Conservation (phyloP, 2,113 vertebrate genomes). For the Nothobranchius furzeri region DNA sequence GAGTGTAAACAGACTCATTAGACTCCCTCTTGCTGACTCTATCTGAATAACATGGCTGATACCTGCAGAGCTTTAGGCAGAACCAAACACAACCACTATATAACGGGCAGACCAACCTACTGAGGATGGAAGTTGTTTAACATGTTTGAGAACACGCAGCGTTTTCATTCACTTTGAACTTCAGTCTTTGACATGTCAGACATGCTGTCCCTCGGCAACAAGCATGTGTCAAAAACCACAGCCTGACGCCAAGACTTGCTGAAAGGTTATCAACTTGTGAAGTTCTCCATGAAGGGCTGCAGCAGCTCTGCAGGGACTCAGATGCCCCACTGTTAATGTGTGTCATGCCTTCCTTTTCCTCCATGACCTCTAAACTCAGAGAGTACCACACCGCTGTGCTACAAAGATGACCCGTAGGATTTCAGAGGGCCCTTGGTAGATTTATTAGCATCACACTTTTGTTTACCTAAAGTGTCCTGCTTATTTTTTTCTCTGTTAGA, state of each 20-base stretch:
- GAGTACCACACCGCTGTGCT: constrained; percentile 25
- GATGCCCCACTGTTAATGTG: constrained; percentile 45
- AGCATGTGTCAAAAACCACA: constrained; percentile 41
- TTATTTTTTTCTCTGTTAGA: constrained; percentile 71
- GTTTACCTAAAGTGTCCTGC: constrained; percentile 58
- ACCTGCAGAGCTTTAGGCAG: too few species aligned
- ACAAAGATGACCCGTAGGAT: constrained; percentile 35
- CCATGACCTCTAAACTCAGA: constrained; percentile 50
- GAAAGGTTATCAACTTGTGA: constrained; percentile 76
- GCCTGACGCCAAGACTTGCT: constrained; percentile 49
- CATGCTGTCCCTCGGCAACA: constrained; percentile 28
- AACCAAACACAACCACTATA: too few species aligned
- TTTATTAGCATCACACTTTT: constrained; percentile 67
- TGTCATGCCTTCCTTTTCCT: constrained; percentile 60
- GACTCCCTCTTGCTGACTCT: constrained; percentile 12
- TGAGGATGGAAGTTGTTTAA: constrained; percentile 1
- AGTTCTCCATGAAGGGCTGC: constrained; percentile 59
- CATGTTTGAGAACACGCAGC: constrained; percentile 11
- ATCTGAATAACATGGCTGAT: constrained; percentile 13
- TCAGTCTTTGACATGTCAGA: constrained; percentile 23
- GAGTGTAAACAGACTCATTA: constrained; percentile 5
- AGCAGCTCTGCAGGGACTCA: constrained; percentile 51
- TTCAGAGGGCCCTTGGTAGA: constrained; percentile 50
- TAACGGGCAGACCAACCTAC: neutral
- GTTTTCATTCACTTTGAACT: constrained; percentile 40